Percentiles rank a stretch among this genome's conserved stretches.
Conservation (phyloP, 1,140 invertebrate genomes). For the Octopus sinensis region DNA sequence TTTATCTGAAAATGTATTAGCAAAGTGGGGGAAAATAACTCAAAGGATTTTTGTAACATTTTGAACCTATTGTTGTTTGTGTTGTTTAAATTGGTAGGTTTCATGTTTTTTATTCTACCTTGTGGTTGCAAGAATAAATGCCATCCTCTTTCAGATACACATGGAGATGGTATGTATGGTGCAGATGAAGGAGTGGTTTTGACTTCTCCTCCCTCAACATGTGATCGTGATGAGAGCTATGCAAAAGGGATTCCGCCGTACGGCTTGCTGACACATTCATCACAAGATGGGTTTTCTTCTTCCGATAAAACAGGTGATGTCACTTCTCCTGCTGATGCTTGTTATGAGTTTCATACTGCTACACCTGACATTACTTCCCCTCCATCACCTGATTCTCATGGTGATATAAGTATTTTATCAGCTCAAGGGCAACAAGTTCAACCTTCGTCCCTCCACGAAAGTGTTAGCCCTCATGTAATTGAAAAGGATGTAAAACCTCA, state of each 20-base stretch:
- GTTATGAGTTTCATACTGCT: constrained; percentile 9
- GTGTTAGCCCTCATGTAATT: too few relatives aligned
- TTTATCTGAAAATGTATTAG: too few relatives aligned
- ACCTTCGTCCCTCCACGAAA: too few relatives aligned
- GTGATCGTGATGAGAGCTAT: not conserved
- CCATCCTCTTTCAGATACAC: constrained; percentile 5
- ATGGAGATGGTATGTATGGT: not conserved
- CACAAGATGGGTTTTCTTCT: not conserved
- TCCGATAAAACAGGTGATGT: not conserved
- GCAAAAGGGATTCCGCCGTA: not conserved
- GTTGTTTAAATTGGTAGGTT: not conserved
- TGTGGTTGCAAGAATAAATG: constrained; percentile 3
- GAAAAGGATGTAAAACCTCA: not conserved
- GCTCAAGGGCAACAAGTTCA: not conserved
- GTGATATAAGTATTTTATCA: constrained; percentile 5
- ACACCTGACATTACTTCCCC: constrained; percentile 9
- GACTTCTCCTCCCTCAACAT: not conserved
- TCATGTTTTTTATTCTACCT: not conserved
- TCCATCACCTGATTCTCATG: not conserved
- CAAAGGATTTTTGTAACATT: too few relatives aligned
- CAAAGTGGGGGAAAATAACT: too few relatives aligned
- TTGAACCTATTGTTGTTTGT: too few relatives aligned
- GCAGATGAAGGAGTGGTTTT: not conserved
- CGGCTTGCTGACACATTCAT: not conserved
- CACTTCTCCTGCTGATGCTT: constrained; percentile 9